A percentile compares a stretch with the other conserved stretches of the same genome.
These are phyloP conservation scores for Pseudopodoces humilis DNA, from an alignment of 2,113 vertebrate species.

Conservation along the genomic window DNA sequence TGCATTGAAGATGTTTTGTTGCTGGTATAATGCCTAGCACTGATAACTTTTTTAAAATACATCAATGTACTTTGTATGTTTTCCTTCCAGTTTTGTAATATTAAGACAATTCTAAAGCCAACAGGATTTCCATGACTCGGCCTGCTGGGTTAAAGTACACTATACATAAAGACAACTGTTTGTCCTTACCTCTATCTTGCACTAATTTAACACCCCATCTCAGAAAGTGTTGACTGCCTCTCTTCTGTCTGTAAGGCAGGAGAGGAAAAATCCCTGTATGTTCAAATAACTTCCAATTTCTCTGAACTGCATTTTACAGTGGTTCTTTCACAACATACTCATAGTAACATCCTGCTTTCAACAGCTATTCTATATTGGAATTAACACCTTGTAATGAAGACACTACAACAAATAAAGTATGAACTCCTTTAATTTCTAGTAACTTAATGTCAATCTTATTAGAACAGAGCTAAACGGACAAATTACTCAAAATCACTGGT, in stretches of 20 bases:
- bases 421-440: neutral
- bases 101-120: neutral
- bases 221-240: neutral
- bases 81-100: neutral
- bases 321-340: neutral
- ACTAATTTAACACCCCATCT: neutral
- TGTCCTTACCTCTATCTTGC: neutral
- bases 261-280: neutral
- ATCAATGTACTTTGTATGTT: fast-evolving
- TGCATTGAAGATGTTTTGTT: neutral
- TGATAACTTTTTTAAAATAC: neutral
- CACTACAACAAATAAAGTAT: neutral
- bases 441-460: neutral
- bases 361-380: neutral
- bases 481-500: constrained; percentile 29
- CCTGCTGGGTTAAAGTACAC: neutral
- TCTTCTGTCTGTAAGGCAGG: neutral
- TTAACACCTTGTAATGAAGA: neutral
- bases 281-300: neutral
- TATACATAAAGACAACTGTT: neutral
- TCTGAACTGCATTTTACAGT: neutral
- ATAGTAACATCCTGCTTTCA: neutral
- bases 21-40: neutral
- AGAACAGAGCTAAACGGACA: constrained; percentile 1
- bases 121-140: neutral